Evolutionary conservation across 1,140 invertebrate species (phyloP).

Genomic region (Belonocnema kinseyi): DNA sequence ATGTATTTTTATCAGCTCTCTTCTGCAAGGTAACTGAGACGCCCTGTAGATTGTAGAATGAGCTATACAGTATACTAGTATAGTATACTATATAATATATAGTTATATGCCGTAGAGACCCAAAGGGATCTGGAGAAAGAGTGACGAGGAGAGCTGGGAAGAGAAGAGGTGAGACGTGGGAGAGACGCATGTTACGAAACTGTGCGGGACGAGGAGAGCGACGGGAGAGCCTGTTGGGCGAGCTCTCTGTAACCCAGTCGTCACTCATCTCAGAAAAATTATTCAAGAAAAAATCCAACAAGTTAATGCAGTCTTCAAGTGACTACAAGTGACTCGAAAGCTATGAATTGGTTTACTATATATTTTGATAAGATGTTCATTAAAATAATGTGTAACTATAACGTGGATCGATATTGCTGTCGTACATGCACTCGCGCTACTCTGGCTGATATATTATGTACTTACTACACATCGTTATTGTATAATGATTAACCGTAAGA

Average conservation of each 20-base stretch:
- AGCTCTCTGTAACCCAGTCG: slow-evolving; percentile 53
- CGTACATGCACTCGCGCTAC: too few relatives aligned
- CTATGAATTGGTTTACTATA: neutral
- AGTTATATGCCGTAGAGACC: slow-evolving; percentile 4
- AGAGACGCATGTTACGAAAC: slow-evolving; percentile 64
- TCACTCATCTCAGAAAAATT: slow-evolving; percentile 29
- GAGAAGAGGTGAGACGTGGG: slow-evolving; percentile 39
- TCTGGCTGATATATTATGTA: too few relatives aligned
- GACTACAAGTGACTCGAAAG: neutral
- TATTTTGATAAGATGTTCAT: neutral
- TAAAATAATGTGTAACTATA: too few relatives aligned
- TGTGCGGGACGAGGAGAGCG: slow-evolving; percentile 46
- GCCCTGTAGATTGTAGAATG: slow-evolving; percentile 30
- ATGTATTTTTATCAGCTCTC: slow-evolving; percentile 37
- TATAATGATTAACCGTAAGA: too few relatives aligned
- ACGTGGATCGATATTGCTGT: too few relatives aligned
- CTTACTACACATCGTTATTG: too few relatives aligned
- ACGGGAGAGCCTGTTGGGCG: slow-evolving; percentile 57
- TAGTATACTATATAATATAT: too few relatives aligned
- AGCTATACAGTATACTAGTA: neutral
- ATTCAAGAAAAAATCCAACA: neutral
- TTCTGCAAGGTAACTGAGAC: slow-evolving; percentile 30
- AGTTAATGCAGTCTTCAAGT: slow-evolving; percentile 13
- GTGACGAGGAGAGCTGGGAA: neutral
- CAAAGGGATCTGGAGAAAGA: slow-evolving; percentile 27